These are phyloP conservation scores for Anorthoa munda DNA, from an alignment of 2,888 invertebrate genomes.

Conservation along the genomic window DNA sequence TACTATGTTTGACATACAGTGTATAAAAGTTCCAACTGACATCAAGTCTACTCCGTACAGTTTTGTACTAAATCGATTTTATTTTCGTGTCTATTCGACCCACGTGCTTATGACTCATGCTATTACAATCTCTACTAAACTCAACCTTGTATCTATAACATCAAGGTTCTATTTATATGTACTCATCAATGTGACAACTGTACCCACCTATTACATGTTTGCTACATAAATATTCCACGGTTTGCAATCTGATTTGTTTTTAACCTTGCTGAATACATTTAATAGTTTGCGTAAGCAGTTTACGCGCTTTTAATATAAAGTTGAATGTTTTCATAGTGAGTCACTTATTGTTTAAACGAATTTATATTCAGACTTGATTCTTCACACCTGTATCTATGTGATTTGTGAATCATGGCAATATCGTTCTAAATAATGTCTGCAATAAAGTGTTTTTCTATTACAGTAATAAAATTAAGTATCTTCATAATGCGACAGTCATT, in stretches of 20 bases:
- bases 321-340: constrained; percentile 70
- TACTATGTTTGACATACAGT: constrained; percentile 61
- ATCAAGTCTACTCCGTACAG: constrained; percentile 71
- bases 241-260: constrained; percentile 75
- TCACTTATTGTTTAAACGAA: constrained; percentile 61
- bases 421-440: constrained; percentile 45
- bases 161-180: constrained; percentile 68
- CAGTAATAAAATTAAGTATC: constrained; percentile 51
- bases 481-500: constrained; percentile 26
- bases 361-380: constrained; percentile 63
- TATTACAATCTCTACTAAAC: constrained; percentile 66
- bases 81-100: constrained; percentile 80
- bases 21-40: constrained; percentile 59
- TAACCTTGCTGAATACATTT: constrained; percentile 77
- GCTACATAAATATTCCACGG: constrained; percentile 75
- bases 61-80: constrained; percentile 81
- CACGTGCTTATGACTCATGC: constrained; percentile 78
- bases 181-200: constrained; percentile 70
- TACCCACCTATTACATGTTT: constrained; percentile 74
- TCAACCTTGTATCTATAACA: constrained; percentile 73
- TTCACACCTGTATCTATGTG: constrained; percentile 62
- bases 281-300: constrained; percentile 72
- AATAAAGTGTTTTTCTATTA: constrained; percentile 42
- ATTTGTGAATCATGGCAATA: constrained; percentile 62
- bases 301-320: constrained; percentile 71